Base-by-base conservation (phyloP, 1,140 invertebrate genomes). In the Lycorma delicatula region DNA sequence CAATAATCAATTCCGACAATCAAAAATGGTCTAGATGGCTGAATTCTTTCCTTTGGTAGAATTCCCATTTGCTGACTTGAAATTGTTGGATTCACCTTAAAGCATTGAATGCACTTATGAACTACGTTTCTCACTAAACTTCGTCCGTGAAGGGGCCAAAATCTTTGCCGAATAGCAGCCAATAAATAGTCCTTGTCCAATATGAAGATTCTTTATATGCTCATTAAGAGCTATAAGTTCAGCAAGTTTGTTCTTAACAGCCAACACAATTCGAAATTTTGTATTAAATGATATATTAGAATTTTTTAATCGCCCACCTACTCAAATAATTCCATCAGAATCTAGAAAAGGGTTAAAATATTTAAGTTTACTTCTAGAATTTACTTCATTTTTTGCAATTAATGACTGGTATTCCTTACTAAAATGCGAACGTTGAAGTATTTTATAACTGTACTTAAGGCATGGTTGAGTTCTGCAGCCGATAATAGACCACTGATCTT, bases 131-230 rank as follows among this genome's bases (percentile, higher is more conserved):
- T 60, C 20, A 67, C 58, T 9, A 61, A 20, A 4, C 54, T 36
- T 34, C 59, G 64, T n/a, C 47, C 65, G 13, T 56, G 36, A 2
- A 68, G 5, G 20, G 71, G 67, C 69, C 71, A 74, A 54, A 62
- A 72, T 23, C 59, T 51, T 16, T 62, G 59, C 27, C 59, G 50
- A 3, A 74, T 55, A 34, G 59, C 56, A 20, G 63, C 63, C 4
- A 63, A 38, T n/a, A 23, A 70, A 61, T 4, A 72, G 27, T 51
- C 66, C 59, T 2, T 63, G 61, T 4, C 70, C 69, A 23, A 67
- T 67, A 60, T 70, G 68, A 25, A 13, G 64, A 66, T 16, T 23
- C n/a, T n/a, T 60, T 1, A 59, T 11, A 55, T 72, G 68, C 20
- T 62, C 64, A 56, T 67, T 60, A 25, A 49, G 6, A 12, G 70